phyloP scores from a whole-genome alignment of 2,888 invertebrate species.

The Emmelina monodactyla region DNA sequence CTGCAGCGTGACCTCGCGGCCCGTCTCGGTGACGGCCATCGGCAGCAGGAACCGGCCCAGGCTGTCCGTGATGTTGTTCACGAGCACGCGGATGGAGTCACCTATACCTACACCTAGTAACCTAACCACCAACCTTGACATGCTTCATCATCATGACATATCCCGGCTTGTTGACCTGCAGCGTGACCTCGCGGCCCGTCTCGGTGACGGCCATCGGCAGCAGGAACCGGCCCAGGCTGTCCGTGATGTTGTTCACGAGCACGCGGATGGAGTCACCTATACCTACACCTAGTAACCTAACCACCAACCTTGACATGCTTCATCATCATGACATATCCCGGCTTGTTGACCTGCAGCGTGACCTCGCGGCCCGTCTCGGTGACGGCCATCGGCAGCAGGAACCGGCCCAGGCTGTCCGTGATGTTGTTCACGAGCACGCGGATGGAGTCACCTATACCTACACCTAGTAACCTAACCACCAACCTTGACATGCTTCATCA shows the following conservation, averaged over 20 bases:
- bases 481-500: slow-evolving; percentile 58
- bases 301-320: slow-evolving; percentile 60
- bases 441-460: too few species aligned
- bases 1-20: slow-evolving; percentile 57
- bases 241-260: slow-evolving; percentile 30
- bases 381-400: slow-evolving; percentile 47
- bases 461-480: too few species aligned
- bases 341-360: slow-evolving; percentile 61
- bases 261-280: slow-evolving; percentile 35
- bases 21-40: slow-evolving; percentile 40
- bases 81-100: slow-evolving; percentile 32
- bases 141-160: slow-evolving; percentile 65
- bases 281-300: too few species aligned
- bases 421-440: slow-evolving; percentile 26
- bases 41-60: slow-evolving; percentile 56
- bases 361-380: slow-evolving; percentile 46
- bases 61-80: slow-evolving; percentile 32
- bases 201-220: slow-evolving; percentile 43
- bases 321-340: slow-evolving; percentile 67
- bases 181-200: slow-evolving; percentile 48
- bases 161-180: slow-evolving; percentile 66
- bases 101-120: too few species aligned
- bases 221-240: slow-evolving; percentile 53
- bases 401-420: slow-evolving; percentile 52
- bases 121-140: too few species aligned